phyloP scores from a whole-genome alignment of 2,113 vertebrate genomes.

The Gallinago undulata region DNA sequence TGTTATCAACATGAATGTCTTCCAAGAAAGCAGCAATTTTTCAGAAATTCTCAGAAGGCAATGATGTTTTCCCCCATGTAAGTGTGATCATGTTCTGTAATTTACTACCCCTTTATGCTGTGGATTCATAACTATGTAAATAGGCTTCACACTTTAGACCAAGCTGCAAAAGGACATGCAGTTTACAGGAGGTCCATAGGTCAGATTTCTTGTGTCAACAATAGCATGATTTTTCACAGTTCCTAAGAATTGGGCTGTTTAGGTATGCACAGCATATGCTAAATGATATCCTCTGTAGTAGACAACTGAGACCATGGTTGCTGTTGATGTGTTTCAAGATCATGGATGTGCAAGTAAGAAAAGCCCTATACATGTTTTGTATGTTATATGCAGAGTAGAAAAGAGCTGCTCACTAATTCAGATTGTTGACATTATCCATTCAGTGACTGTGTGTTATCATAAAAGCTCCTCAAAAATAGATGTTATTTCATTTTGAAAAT shows the following conservation, averaged over 20 bases:
- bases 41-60: neutral
- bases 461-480: neutral
- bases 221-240: neutral
- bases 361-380: neutral
- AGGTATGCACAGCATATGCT: neutral
- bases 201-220: neutral
- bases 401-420: neutral
- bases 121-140: neutral
- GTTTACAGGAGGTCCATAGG: neutral
- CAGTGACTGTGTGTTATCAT: neutral
- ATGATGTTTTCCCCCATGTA: neutral
- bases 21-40: neutral
- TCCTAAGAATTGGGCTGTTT: neutral
- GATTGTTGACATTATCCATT: neutral
- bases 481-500: neutral
- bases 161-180: neutral
- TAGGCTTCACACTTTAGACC: neutral
- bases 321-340: neutral
- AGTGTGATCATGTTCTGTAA: neutral
- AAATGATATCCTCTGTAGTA: neutral
- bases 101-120: neutral
- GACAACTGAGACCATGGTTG: rapidly evolving
- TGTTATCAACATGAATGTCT: neutral
- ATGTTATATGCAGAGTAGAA: neutral
- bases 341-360: neutral